Percentiles rank a stretch among this genome's conserved stretches.
These are phyloP conservation scores for Cervus canadensis DNA, from an alignment of 2,113 vertebrate species.

Conservation along the genomic window DNA sequence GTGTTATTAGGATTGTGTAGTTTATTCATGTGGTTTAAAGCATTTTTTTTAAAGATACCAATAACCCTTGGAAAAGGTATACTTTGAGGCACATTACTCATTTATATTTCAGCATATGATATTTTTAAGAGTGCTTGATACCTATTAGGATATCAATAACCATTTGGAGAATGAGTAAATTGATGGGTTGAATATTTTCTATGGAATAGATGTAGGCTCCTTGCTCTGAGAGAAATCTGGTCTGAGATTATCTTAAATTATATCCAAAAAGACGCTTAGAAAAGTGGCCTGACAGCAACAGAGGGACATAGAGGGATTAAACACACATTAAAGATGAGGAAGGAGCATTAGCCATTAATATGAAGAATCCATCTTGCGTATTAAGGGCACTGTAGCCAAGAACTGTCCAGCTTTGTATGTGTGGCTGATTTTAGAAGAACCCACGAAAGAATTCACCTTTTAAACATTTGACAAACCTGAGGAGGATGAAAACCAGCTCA, in stretches of 20 bases:
- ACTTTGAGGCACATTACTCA: not conserved
- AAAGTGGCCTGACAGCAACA: not conserved
- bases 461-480: not conserved
- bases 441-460: not conserved
- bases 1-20: not conserved
- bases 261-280: not conserved
- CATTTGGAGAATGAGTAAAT: slow-evolving; percentile 20
- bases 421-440: not conserved
- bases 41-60: slow-evolving; percentile 4
- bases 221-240: not conserved
- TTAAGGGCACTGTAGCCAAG: not conserved
- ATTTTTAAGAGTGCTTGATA: slow-evolving; percentile 10
- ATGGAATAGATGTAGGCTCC: not conserved
- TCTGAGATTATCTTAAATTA: not conserved
- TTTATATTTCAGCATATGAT: slow-evolving; percentile 34
- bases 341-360: not conserved
- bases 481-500: not conserved
- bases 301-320: not conserved
- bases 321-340: not conserved
- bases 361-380: not conserved
- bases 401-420: not conserved
- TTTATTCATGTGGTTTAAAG: slow-evolving; percentile 49
- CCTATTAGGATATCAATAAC: not conserved
- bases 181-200: not conserved
- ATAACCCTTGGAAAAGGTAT: not conserved